phyloP scores from a whole-genome alignment of 2,797 vertebrate species.

The Myotis pilosus region DNA sequence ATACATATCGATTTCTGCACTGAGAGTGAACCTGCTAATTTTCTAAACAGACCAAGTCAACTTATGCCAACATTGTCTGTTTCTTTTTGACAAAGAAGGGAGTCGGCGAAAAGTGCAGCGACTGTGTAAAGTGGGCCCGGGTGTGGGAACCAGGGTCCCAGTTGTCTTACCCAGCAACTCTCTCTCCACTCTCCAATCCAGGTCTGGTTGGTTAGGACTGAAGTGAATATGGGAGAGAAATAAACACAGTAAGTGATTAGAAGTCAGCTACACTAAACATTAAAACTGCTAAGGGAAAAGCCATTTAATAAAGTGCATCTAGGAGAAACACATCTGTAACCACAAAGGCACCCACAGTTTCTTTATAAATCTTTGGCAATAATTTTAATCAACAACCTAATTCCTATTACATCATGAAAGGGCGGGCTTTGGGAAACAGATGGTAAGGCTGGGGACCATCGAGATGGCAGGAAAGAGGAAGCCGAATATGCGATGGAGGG shows the following conservation, averaged over 20 bases:
- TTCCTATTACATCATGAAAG: background rate
- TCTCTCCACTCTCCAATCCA: background rate
- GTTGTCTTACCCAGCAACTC: background rate
- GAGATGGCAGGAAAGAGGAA: background rate
- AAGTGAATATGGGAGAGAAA: background rate
- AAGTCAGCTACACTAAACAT: background rate
- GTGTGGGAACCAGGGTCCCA: accelerated
- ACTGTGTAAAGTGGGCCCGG: background rate
- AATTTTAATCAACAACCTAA: conserved; percentile 3
- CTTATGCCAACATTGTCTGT: background rate
- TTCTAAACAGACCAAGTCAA: background rate
- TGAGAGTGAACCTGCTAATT: background rate
- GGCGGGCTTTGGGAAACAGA: background rate
- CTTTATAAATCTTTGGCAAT: background rate
- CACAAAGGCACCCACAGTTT: background rate
- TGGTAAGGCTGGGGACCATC: background rate
- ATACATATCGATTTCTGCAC: background rate
- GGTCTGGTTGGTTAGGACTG: background rate
- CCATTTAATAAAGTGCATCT: background rate
- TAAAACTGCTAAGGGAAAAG: background rate
- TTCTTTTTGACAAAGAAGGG: background rate
- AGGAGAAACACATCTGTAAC: background rate
- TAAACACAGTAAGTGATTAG: background rate
- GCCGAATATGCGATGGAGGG: background rate
- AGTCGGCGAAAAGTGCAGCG: background rate